Conservation (phyloP, 2,888 invertebrate genomes). For the Cremastinae sp. region DNA sequence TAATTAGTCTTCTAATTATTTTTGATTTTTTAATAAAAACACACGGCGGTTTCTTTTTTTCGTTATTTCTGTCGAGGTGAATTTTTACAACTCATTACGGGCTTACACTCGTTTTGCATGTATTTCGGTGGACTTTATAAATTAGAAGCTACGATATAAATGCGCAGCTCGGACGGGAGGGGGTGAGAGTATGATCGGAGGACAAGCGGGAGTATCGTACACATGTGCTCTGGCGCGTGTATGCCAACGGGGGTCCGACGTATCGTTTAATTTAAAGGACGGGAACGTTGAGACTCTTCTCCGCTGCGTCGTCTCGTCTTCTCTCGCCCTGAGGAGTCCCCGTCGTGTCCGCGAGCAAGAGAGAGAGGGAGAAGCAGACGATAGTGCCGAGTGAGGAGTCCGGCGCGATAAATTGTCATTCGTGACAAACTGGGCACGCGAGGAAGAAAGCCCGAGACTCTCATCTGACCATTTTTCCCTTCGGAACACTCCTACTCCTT, state of each 20-base stretch:
- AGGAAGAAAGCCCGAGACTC: conserved; percentile 56
- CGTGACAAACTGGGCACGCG: conserved; percentile 71
- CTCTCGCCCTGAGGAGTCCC: conserved; percentile 59
- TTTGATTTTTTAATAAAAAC: not conserved
- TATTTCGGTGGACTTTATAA: conserved; percentile 45
- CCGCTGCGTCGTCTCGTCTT: conserved; percentile 55
- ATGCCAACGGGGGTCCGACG: conserved; percentile 58
- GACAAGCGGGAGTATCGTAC: conserved; percentile 23
- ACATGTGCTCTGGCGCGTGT: conserved; percentile 55
- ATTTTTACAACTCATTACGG: conserved; percentile 22
- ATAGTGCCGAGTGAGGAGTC: conserved; percentile 56
- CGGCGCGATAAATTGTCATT: conserved; percentile 70
- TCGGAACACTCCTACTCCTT: conserved; percentile 3
- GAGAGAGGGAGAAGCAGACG: conserved; percentile 28
- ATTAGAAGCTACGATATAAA: conserved; percentile 42
- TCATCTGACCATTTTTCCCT: conserved; percentile 26
- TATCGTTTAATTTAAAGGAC: conserved; percentile 60
- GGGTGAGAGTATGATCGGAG: conserved; percentile 17
- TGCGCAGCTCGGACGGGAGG: not conserved
- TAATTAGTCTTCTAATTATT: conserved; percentile 18
- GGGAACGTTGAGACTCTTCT: conserved; percentile 39
- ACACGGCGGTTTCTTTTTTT: not conserved
- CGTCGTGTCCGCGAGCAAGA: conserved; percentile 41
- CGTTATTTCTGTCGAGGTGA: too few relatives aligned
- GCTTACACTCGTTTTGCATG: conserved; percentile 34